These are phyloP conservation scores for Formicarius rufipectus DNA, from an alignment of 2,113 vertebrate species.

Conservation along the genomic window DNA sequence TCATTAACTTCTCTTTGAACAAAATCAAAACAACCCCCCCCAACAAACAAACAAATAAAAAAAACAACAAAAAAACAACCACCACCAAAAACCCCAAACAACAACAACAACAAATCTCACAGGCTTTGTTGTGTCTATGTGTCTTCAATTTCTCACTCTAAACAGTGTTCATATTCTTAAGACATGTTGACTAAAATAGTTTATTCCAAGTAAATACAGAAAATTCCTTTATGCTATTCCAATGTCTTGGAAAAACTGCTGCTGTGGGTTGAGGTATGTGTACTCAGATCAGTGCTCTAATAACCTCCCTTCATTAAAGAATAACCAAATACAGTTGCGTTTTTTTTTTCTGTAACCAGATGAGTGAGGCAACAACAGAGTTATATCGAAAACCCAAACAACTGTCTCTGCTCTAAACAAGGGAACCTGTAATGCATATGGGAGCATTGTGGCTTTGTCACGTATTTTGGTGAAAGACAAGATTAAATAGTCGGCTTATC, in stretches of 20 bases:
- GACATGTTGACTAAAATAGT: background rate
- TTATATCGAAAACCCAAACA: background rate
- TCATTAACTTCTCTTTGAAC: background rate
- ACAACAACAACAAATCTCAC: background rate
- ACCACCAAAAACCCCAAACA: background rate
- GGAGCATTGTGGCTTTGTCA: background rate
- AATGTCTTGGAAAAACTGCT: background rate
- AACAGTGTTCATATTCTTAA: background rate
- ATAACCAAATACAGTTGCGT: background rate
- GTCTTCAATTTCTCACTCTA: background rate
- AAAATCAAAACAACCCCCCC: background rate
- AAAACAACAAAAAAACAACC: too few species aligned
- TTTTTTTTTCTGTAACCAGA: background rate
- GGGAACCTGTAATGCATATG: background rate
- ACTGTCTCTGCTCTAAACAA: background rate
- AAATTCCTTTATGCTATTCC: conserved; percentile 35
- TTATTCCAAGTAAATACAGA: conserved; percentile 34
- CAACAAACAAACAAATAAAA: background rate
- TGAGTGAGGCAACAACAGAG: background rate
- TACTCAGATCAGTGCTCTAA: background rate
- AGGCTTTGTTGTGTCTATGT: conserved; percentile 19
- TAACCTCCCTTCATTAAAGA: background rate
- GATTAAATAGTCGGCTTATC: background rate
- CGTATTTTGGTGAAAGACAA: background rate
- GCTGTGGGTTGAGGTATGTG: background rate